Percentiles rank a stretch among this genome's conserved stretches.
Conservation (phyloP, 2,888 invertebrate genomes). For the Oegoconia quadripuncta region DNA sequence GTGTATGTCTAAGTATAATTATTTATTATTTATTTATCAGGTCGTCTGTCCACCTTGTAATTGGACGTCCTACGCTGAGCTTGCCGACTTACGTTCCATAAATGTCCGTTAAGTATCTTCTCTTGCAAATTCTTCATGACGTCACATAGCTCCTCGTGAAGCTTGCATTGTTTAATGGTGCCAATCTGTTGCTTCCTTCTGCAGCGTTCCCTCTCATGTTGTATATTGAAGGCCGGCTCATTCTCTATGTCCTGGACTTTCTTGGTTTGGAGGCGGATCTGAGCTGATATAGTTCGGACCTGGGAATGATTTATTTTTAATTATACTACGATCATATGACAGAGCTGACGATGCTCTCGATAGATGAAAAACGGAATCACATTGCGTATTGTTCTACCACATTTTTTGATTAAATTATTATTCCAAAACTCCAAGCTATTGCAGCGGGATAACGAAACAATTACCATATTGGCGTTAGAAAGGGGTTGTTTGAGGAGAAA, state of each 20-base stretch:
- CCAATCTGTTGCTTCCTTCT: conserved; percentile 37
- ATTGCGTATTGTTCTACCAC: too few relatives aligned
- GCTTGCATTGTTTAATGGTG: conserved; percentile 42
- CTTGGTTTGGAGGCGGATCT: conserved; percentile 51
- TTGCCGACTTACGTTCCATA: conserved; percentile 46
- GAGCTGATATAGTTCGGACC: conserved; percentile 49
- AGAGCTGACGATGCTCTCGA: too few relatives aligned
- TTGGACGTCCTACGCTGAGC: background rate
- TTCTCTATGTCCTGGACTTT: conserved; percentile 51
- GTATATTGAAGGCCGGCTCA: conserved; percentile 47
- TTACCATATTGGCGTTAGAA: too few relatives aligned
- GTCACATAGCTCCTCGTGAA: conserved; percentile 40
- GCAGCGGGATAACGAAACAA: too few relatives aligned
- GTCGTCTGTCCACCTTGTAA: background rate
- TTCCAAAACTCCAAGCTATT: too few relatives aligned
- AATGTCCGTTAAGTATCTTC: conserved; percentile 38
- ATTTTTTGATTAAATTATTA: too few relatives aligned
- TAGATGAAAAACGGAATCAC: too few relatives aligned
- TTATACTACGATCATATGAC: too few relatives aligned
- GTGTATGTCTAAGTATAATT: background rate
- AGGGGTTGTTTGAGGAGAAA: too few relatives aligned
- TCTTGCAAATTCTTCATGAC: conserved; percentile 34
- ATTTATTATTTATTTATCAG: background rate
- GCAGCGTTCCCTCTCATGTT: conserved; percentile 35
- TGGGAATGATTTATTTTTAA: too few relatives aligned